Evolutionary conservation across 2,113 vertebrate species (phyloP).

Genomic region (Pteronura brasiliensis): DNA sequence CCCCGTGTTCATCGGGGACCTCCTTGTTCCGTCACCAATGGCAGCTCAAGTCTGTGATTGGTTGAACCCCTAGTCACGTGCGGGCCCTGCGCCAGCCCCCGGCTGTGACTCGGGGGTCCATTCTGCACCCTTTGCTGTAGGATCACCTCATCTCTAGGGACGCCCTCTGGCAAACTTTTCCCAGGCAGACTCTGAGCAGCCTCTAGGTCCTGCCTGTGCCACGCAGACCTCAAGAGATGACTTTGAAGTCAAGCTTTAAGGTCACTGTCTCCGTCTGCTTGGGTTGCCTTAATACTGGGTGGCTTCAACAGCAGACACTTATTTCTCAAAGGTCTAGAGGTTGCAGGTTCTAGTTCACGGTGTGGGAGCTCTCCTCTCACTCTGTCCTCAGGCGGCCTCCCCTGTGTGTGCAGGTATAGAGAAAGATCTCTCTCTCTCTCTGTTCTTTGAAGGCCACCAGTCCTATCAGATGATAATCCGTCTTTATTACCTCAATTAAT

Average conservation of each 20-base stretch:
- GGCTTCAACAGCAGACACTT: not conserved
- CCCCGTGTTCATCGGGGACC: rapidly evolving
- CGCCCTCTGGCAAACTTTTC: not conserved
- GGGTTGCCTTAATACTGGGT: not conserved
- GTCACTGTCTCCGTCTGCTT: not conserved
- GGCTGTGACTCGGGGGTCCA: not conserved
- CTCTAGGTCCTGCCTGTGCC: not conserved
- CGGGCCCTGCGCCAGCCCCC: not conserved
- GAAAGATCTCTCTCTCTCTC: not conserved
- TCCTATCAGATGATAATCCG: not conserved
- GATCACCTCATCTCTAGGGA: rapidly evolving
- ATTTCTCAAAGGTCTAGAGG: not conserved
- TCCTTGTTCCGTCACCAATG: too few relatives aligned
- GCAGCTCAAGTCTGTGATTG: not conserved
- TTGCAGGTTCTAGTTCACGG: not conserved
- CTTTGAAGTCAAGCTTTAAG: not conserved
- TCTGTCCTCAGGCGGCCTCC: not conserved
- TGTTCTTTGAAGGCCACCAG: not conserved
- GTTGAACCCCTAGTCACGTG: too few relatives aligned
- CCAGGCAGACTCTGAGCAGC: not conserved
- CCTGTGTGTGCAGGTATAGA: not conserved
- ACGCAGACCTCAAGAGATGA: not conserved
- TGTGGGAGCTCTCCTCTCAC: not conserved
- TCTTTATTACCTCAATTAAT: not conserved
- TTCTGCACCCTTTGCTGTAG: not conserved